Percentiles rank a stretch among this genome's conserved stretches.
These are phyloP conservation scores for Manis javanica DNA, from an alignment of 2,797 vertebrate species.

Conservation along the genomic window DNA sequence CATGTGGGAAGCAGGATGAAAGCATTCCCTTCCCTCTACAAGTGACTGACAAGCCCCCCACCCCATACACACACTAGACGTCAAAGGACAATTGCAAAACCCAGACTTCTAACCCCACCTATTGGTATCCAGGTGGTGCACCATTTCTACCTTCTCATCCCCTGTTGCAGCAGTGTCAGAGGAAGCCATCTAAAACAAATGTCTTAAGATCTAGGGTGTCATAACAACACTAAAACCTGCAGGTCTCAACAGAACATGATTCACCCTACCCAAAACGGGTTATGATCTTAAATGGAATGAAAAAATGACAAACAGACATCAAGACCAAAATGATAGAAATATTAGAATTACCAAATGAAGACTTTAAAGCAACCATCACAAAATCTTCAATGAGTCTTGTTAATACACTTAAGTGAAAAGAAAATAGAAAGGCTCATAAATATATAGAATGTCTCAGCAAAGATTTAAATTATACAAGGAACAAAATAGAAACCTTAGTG, in stretches of 20 bases:
- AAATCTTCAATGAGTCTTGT: background rate
- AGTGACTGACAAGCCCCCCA: background rate
- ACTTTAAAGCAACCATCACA: background rate
- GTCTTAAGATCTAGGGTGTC: background rate
- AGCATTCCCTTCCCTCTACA: rapidly evolving
- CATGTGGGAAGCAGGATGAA: background rate
- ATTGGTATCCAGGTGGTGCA: background rate
- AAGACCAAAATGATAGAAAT: background rate
- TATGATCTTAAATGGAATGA: background rate
- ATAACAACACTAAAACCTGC: background rate
- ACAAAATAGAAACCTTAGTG: background rate
- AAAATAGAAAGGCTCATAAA: background rate
- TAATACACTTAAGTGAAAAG: background rate
- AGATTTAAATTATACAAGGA: background rate
- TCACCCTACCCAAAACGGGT: background rate
- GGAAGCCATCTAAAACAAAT: background rate
- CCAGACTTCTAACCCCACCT: background rate
- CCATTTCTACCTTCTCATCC: background rate
- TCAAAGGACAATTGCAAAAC: background rate
- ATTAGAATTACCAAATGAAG: background rate
- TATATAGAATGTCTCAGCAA: background rate
- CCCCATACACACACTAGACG: background rate
- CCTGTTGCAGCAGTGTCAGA: background rate
- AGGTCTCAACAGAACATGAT: background rate
- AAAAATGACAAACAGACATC: background rate